Evolutionary conservation across 1,140 invertebrate species (phyloP), one percentile per base, ranked within the genome.

Genomic region (Drosophila funebris): DNA sequence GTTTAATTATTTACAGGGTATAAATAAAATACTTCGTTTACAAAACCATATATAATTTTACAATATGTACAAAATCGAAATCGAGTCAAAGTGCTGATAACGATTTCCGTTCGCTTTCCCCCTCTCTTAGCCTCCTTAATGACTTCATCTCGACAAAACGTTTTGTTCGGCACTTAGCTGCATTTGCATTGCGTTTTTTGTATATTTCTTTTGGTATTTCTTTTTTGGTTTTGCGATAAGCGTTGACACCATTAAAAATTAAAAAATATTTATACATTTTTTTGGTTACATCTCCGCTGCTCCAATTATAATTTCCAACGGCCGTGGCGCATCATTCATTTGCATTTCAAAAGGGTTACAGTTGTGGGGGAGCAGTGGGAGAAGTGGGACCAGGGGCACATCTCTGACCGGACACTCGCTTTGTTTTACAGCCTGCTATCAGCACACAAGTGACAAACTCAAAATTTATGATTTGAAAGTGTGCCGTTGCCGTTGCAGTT

Each of bases 391-490:
- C 31, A 8, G 20, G 20, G 27, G 18, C 20, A 44, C 27, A 22
- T 54, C 16, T 36, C 50, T 20, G 53, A 27, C 53, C 61, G 57
- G 39, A 44, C 67, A 46, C 50, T 69, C 33, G 63, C 78, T 73
- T 63, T 73, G 62, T 72, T 41, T 20, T 14, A 29, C 62, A 24
- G 18, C 14, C 61, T 72, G 68, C 58, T 87, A 87, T 87, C 82
- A 88, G 70, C 54, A 54, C 44, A 66, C 74, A 87, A 87, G 82
- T 87, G 82, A 87, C 83, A 87, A 87, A 88, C 78, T 88, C 44
- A 48, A 87, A 88, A 87, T 87, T 87, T 87, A 87, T 87, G 82
- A 83, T 88, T 87, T 78, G 67, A 87, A 87, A 87, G 83, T 82
- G 75, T 78, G 78, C 80, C 83, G 82, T 41, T 33, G 64, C 41